These are phyloP conservation scores for Tetragonisca angustula DNA, from an alignment of 2,888 invertebrate species.

Conservation along the genomic window DNA sequence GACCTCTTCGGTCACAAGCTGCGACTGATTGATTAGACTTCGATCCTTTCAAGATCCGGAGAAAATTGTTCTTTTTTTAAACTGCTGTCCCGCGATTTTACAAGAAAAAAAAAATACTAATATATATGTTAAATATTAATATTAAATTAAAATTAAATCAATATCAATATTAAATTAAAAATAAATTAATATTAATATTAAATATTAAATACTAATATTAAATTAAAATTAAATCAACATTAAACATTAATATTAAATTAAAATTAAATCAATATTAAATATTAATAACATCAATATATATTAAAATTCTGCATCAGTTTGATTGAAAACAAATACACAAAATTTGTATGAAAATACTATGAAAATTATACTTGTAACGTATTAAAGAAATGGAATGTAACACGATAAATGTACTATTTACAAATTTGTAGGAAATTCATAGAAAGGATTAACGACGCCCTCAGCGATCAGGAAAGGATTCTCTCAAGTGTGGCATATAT, in stretches of 20 bases:
- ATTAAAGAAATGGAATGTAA: too few species aligned
- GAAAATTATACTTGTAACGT: too few species aligned
- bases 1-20: not conserved
- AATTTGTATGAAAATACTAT: too few species aligned
- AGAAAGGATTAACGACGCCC: not conserved
- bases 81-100: not conserved
- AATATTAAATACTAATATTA: too few species aligned
- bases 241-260: too few species aligned
- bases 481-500: not conserved
- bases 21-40: not conserved
- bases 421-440: too few species aligned
- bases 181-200: too few species aligned
- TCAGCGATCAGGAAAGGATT: slow-evolving; percentile 29
- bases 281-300: not conserved
- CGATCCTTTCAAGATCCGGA: not conserved
- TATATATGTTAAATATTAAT: not conserved
- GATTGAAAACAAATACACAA: not conserved
- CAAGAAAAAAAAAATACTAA: not conserved
- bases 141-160: too few species aligned
- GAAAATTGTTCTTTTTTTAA: not conserved
- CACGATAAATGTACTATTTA: too few species aligned
- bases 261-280: too few species aligned
- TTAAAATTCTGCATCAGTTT: not conserved
- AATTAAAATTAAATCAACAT: too few species aligned
- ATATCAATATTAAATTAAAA: too few species aligned